Conservation (phyloP, 2,888 invertebrate species). For the Amaurobius ferox region DNA sequence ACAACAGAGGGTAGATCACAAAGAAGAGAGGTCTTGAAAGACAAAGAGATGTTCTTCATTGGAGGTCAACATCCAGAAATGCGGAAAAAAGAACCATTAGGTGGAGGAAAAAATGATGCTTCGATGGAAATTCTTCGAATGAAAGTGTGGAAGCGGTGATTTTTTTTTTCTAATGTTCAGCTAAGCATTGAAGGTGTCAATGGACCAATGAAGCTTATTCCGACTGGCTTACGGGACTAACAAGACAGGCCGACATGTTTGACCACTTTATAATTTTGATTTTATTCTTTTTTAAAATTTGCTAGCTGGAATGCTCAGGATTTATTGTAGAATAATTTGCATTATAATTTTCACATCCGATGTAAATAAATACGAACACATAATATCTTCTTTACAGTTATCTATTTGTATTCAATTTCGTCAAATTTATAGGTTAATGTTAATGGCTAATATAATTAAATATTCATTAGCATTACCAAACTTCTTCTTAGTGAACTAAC, state of each 20-base stretch:
- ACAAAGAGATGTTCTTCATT: not conserved
- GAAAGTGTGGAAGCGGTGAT: slow-evolving; percentile 33
- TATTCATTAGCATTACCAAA: too few species aligned
- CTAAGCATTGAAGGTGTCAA: slow-evolving; percentile 39
- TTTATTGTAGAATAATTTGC: too few species aligned
- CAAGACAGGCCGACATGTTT: slow-evolving; percentile 23
- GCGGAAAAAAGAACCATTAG: slow-evolving; percentile 12
- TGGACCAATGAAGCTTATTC: slow-evolving; percentile 23
- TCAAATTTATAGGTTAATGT: too few species aligned
- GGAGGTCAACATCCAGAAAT: slow-evolving; percentile 1
- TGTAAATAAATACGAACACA: too few species aligned
- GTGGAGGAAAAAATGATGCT: slow-evolving; percentile 11
- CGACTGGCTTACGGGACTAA: not conserved
- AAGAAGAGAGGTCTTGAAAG: not conserved
- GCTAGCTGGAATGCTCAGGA: too few species aligned
- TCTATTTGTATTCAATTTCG: too few species aligned
- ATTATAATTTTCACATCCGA: too few species aligned
- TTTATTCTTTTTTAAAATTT: too few species aligned
- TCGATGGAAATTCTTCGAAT: slow-evolving; percentile 5
- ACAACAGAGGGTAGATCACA: not conserved
- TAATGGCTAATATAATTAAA: too few species aligned
- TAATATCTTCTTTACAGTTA: too few species aligned
- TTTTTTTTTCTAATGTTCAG: slow-evolving; percentile 27
- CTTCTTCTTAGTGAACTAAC: too few species aligned
- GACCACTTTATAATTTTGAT: not conserved